Base-by-base conservation (phyloP, 2,888 invertebrate genomes). In the Sarcophaga carnaria region DNA sequence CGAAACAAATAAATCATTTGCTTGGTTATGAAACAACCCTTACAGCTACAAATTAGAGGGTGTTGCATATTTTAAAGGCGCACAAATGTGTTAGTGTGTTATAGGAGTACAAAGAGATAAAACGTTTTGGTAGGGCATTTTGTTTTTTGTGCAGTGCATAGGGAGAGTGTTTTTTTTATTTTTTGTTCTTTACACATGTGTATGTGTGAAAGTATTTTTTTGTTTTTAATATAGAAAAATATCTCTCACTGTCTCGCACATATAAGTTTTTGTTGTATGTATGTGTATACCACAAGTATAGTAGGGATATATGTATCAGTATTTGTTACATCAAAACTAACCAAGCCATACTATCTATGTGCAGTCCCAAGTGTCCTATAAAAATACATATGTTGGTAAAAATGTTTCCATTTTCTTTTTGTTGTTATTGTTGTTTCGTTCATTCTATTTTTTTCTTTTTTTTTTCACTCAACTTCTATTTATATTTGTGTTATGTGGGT, bases 381-480 rank as follows among this genome's bases (percentile, higher is more conserved):
- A 86, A 85, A 66, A 86, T 81, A 66, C 80, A 83, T 75, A 76
- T 86, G 79, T 83, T 86, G 75, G 82, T 80, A 49, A 69, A 80
- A 64, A 81, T 85, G 25, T 81, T 81, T 74, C 45, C n/a, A 59
- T 63, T 78, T 63, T 74, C 37, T 63, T 45, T 37, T 22, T 75
- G 17, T 54, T 37, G 2, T 45, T 11, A 2, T 25, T 75, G 49
- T 76, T 70, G 25, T 80, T 76, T 49, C 22, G 10, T 70, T 62
- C 37, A 2, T 67, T 62, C 62, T n/a, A 17, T 54, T 14, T 78
- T 10, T 22, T 22, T 20, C 37, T 20, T 22, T 62, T 60, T 72
- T 60, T 60, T 72, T 22, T 17, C 14, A 77, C 59, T n/a, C 20
- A 20, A 20, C 60, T 78, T 82, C n/a, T 71, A 37, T 54, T 54